Base-by-base conservation (phyloP, 2,113 vertebrate species). In the Varanus salvator region DNA sequence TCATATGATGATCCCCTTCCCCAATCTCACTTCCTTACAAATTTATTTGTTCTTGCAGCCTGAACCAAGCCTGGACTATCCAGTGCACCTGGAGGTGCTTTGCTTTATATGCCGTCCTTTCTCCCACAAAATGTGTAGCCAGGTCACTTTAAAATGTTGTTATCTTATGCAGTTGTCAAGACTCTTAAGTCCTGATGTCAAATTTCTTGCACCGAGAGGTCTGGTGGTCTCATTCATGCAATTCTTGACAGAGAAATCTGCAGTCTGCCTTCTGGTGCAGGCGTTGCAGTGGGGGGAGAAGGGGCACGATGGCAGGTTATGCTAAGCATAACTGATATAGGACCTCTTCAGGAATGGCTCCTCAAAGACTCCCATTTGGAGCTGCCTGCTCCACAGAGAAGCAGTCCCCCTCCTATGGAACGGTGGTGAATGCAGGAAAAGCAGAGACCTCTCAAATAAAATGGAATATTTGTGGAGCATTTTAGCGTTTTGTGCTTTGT, bases 391-490 rank as follows among this genome's bases (percentile, higher is more conserved):
- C 8, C 38, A 44, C 38, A 31, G 15, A 72, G 34, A 77, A 89
- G 29, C 27, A 48, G 38, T 82, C 48, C 54, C 19, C 4, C 21
- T 31, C 21, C 77, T 72, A 21, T 38, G n/a, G 57, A 76, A 34
- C 6, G 1, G 27, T 6, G 17, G 12, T 5, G 4, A 48, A 29
- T 15, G 25, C n/a, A 19, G 12, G 38, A 31, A 9, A 31, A 2
- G 0, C 0, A 38, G 29, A 48, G 29, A 19, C 72, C n/a, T 68
- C 75, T 78, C 31, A 23, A 90, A 90, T 90, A 90, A 90, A 90
- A 85, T 14, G 21, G 66, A 78, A 85, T 80, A 90, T 72, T 87
- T 87, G 64, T 91, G 90, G 27, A 72, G 1, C 38, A 23, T 11
- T 81, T 9, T n/a, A 44, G 57, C 48, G 15, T 48, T n/a, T 69